phyloP scores from a whole-genome alignment of 1,140 invertebrate genomes.

The Drosophila subpulchrella region DNA sequence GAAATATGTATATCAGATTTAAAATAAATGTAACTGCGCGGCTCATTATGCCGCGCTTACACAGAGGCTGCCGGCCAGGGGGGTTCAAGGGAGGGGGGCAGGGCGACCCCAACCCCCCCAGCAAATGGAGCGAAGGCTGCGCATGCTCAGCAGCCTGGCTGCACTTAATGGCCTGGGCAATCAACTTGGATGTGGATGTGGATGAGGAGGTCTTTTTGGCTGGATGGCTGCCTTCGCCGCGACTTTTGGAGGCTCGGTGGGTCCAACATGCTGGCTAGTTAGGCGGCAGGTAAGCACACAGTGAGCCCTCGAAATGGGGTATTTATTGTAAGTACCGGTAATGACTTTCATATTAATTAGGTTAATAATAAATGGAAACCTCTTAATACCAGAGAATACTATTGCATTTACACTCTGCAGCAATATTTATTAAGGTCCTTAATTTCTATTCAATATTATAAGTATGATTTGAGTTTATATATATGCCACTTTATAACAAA shows the following conservation, averaged over 20 bases:
- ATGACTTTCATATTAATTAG: neutral
- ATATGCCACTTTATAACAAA: too few species aligned
- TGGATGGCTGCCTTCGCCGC: conserved; percentile 30
- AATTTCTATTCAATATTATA: too few species aligned
- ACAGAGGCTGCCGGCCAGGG: conserved; percentile 31
- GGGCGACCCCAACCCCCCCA: conserved; percentile 9
- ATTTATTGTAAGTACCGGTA: neutral
- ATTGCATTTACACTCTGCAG: too few species aligned
- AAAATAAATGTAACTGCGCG: conserved; percentile 83
- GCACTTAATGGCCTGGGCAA: conserved; percentile 81
- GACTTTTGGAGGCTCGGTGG: conserved; percentile 44
- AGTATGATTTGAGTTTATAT: too few species aligned
- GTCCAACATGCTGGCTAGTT: conserved; percentile 72
- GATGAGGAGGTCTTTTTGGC: conserved; percentile 20
- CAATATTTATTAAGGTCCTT: too few species aligned
- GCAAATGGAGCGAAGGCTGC: conserved; percentile 61
- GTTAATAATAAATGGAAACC: too few species aligned
- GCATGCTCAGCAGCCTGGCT: conserved; percentile 76
- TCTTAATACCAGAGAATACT: too few species aligned
- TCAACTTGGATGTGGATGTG: conserved; percentile 57
- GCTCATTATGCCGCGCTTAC: conserved; percentile 81
- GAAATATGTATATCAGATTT: conserved; percentile 84
- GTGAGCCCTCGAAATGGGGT: conserved; percentile 2
- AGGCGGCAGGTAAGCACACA: conserved; percentile 50
- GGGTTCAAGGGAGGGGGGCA: neutral